Conservation (phyloP, 1,140 invertebrate species). For the Trichonephila clavata region DNA sequence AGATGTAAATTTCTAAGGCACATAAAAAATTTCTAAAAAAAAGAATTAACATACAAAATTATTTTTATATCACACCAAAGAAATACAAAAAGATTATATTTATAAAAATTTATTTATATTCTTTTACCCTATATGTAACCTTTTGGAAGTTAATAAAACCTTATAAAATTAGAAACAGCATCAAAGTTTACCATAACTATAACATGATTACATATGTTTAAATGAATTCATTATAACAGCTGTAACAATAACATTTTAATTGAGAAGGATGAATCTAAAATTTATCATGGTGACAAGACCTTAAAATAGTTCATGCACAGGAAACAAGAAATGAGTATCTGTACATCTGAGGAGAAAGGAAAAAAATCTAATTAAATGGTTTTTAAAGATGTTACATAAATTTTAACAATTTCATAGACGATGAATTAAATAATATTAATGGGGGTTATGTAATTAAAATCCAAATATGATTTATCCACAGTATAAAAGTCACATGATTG, state of each 20-base stretch:
- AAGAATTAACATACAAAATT: too few relatives aligned
- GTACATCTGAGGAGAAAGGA: not conserved
- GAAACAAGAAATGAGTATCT: not conserved
- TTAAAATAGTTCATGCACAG: not conserved
- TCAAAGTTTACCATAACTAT: too few relatives aligned
- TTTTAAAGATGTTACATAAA: not conserved
- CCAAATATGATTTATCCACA: not conserved
- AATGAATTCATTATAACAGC: too few relatives aligned
- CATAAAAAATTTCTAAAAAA: too few relatives aligned
- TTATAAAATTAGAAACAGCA: too few relatives aligned
- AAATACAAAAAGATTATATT: too few relatives aligned
- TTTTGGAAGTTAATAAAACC: too few relatives aligned
- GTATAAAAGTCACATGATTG: slow-evolving; percentile 22
- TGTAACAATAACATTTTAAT: not conserved
- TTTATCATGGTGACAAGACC: not conserved
- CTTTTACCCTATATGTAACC: too few relatives aligned
- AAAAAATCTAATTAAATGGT: not conserved
- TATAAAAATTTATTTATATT: too few relatives aligned
- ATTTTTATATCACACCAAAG: too few relatives aligned
- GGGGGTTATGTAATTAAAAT: not conserved
- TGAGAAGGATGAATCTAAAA: not conserved
- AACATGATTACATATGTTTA: too few relatives aligned
- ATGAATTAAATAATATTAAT: not conserved
- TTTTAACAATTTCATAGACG: not conserved
- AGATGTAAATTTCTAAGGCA: too few relatives aligned